Conservation (phyloP, 1,140 invertebrate species). For the Platyura marginata region DNA sequence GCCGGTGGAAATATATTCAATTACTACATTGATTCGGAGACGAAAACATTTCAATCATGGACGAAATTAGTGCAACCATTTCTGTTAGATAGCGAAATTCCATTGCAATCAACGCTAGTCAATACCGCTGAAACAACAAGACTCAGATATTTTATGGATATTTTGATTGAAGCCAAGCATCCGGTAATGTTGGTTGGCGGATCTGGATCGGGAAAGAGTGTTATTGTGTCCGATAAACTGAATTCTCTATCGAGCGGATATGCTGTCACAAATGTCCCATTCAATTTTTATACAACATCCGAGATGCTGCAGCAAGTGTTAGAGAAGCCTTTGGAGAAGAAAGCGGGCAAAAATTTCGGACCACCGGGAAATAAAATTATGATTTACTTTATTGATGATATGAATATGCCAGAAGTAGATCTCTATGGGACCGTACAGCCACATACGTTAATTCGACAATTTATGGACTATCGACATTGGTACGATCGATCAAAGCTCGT, state of each 20-base stretch:
- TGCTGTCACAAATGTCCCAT: constrained; percentile 70
- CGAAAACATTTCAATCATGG: constrained; percentile 75
- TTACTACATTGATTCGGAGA: constrained; percentile 73
- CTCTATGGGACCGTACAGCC: constrained; percentile 86
- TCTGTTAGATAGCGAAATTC: constrained; percentile 70
- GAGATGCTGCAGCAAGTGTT: constrained; percentile 77
- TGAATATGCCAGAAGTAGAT: constrained; percentile 96
- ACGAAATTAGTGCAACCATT: constrained; percentile 58
- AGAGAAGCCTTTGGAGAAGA: constrained; percentile 87
- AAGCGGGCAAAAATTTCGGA: constrained; percentile 81
- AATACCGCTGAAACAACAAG: constrained; percentile 77
- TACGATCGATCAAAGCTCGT: constrained; percentile 69
- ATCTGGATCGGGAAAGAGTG: constrained; percentile 73
- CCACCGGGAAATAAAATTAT: constrained; percentile 79
- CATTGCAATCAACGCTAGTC: constrained; percentile 68
- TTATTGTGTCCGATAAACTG: constrained; percentile 65
- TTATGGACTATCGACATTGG: constrained; percentile 85
- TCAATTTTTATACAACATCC: constrained; percentile 91
- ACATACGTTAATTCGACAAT: constrained; percentile 80
- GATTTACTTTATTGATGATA: constrained; percentile 88
- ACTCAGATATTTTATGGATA: constrained; percentile 71
- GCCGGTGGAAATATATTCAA: constrained; percentile 60
- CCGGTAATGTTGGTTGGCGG: constrained; percentile 84
- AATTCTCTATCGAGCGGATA: constrained; percentile 52
- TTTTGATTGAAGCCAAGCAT: constrained; percentile 55